A percentile compares a stretch with the other conserved stretches of the same genome.
These are phyloP conservation scores for Chrysaora quinquecirrha DNA, from an alignment of 30 jellyfish, hydroid and myxozoan species.

Conservation along the genomic window DNA sequence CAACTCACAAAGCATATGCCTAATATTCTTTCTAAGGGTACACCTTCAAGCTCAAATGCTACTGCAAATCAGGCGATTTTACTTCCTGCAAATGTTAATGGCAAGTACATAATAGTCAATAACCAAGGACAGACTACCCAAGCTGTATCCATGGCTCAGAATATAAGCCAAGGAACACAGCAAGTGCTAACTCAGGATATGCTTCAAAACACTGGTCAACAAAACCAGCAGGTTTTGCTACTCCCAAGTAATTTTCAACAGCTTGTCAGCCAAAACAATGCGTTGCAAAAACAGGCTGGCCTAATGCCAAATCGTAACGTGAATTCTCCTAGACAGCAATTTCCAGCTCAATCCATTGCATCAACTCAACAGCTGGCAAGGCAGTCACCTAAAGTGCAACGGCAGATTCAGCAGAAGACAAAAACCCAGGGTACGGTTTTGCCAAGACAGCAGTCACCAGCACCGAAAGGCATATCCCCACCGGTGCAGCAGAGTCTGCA, in stretches of 20 bases:
- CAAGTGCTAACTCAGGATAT: not conserved
- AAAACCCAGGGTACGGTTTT: conserved; percentile 12
- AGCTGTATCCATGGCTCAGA: conserved; percentile 16
- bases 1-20: conserved; percentile 37
- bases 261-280: not conserved
- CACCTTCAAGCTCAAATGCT: conserved; percentile 13
- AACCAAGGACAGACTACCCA: conserved; percentile 59
- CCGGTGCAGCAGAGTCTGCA: conserved; percentile 11
- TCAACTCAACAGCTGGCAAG: not conserved
- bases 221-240: conserved; percentile 39
- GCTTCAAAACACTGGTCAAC: conserved; percentile 31
- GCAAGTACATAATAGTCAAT: conserved; percentile 55
- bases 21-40: conserved; percentile 54
- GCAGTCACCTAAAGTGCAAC: not conserved
- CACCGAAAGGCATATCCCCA: not conserved
- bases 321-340: conserved; percentile 16
- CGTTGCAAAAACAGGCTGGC: not conserved
- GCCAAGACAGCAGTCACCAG: conserved; percentile 18
- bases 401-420: not conserved
- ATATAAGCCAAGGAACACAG: conserved; percentile 7
- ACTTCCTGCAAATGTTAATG: conserved; percentile 54
- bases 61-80: conserved; percentile 31
- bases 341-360: not conserved
- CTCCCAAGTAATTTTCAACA: conserved; percentile 22
- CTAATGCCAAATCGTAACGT: not conserved